Conservation (phyloP, 1,140 invertebrate genomes). For the Chymomyza costata region DNA sequence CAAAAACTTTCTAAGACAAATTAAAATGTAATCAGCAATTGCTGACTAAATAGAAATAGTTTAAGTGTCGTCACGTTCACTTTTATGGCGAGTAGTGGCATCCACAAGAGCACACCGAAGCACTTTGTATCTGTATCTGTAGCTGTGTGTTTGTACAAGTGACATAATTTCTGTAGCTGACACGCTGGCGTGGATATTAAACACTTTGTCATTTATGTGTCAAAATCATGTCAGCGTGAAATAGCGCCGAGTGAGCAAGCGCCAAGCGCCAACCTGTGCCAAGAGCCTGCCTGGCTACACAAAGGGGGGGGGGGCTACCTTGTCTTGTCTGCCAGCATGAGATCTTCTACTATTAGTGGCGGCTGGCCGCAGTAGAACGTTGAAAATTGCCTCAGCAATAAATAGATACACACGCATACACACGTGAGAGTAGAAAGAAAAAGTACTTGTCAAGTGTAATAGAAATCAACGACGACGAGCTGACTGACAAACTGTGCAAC, state of each 20-base stretch:
- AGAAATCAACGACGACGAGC: slow-evolving; percentile 42
- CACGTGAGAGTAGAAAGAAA: slow-evolving; percentile 9
- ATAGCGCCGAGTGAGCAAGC: slow-evolving; percentile 7
- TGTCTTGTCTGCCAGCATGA: no score
- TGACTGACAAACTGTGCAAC: slow-evolving; percentile 33
- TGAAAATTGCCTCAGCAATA: slow-evolving; percentile 4
- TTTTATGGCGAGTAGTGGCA: background rate
- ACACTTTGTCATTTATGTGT: slow-evolving; percentile 63
- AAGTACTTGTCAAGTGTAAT: slow-evolving; percentile 48
- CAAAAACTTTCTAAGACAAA: slow-evolving; percentile 40
- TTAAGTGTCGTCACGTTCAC: background rate
- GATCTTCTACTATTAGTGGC: no score
- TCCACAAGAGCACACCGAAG: no score
- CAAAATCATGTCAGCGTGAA: slow-evolving; percentile 58
- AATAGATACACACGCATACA: slow-evolving; percentile 1
- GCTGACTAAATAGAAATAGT: slow-evolving; percentile 4
- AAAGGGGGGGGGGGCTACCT: no score
- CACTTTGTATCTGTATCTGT: no score
- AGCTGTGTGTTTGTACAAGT: no score
- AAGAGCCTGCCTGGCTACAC: no score
- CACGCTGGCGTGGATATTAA: slow-evolving; percentile 34
- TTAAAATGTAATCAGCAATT: slow-evolving; percentile 43
- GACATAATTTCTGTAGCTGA: slow-evolving; percentile 41
- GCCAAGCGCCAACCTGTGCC: no score
- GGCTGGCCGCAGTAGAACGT: no score